A percentile compares a stretch with the other conserved stretches of the same genome.
Conservation (phyloP, 2,797 vertebrate genomes). For the Phaenicophaeus curvirostris region DNA sequence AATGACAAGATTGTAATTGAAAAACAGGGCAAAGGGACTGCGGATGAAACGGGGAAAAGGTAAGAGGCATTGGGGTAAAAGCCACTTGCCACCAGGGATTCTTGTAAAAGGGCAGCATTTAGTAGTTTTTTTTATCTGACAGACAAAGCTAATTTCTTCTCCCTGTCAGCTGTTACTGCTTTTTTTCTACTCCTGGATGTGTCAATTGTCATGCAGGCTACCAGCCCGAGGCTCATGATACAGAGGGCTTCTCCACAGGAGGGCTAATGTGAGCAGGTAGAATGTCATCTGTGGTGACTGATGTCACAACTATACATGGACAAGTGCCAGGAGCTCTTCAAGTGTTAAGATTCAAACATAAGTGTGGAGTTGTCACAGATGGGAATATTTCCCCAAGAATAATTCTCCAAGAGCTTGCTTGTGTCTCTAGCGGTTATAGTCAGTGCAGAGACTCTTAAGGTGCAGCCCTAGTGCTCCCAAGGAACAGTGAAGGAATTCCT, state of each 20-base stretch:
- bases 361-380: neutral
- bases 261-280: no score
- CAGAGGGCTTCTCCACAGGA: neutral
- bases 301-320: no score
- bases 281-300: no score
- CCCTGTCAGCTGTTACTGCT: neutral
- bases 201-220: neutral
- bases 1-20: conserved; percentile 99
- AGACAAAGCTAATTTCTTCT: neutral
- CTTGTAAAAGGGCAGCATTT: neutral
- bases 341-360: neutral
- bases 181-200: neutral
- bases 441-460: neutral
- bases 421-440: neutral
- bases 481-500: neutral
- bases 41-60: conserved; percentile 96
- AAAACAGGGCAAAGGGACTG: conserved; percentile 95
- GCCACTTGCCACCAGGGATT: neutral
- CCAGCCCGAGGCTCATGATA: neutral
- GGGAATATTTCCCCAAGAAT: neutral
- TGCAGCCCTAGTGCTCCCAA: neutral
- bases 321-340: neutral
- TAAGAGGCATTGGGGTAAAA: conserved; percentile 66
- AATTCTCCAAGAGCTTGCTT: neutral
- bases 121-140: neutral